phyloP scores from a whole-genome alignment of 1,140 invertebrate species.

The Pseudomyrmex sp. region DNA sequence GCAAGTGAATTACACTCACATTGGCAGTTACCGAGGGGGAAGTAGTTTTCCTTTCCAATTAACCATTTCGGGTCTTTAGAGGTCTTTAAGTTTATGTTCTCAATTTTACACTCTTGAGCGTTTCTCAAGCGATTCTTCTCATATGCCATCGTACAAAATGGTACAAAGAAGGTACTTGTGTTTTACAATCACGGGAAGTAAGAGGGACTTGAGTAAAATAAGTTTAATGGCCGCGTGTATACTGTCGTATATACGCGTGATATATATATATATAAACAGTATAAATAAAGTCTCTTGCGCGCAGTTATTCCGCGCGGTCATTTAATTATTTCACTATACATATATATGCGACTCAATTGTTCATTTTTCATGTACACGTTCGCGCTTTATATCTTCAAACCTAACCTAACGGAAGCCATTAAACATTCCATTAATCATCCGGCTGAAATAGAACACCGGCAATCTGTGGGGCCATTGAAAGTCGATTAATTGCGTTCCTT shows the following conservation, averaged over 20 bases:
- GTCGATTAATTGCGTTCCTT: constrained; percentile 55
- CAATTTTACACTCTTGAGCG: background rate
- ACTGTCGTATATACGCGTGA: too few species aligned
- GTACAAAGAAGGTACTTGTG: background rate
- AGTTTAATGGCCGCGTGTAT: background rate
- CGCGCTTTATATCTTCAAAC: constrained; percentile 26
- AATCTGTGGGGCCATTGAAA: constrained; percentile 43
- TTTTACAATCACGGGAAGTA: too few species aligned
- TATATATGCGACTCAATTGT: background rate
- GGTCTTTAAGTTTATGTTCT: constrained; percentile 3
- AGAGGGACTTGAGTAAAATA: background rate
- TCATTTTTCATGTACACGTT: constrained; percentile 28
- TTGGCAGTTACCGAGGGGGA: background rate
- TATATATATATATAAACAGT: too few species aligned
- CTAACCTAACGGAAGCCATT: constrained; percentile 35
- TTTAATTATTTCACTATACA: too few species aligned
- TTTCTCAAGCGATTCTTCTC: background rate
- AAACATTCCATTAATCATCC: constrained; percentile 57
- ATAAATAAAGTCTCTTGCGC: background rate
- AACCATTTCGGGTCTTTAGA: background rate
- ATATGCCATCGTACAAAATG: background rate
- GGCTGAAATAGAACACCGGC: constrained; percentile 48
- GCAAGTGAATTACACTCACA: constrained; percentile 19
- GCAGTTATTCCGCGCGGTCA: too few species aligned
- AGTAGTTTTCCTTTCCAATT: constrained; percentile 36